phyloP scores from a whole-genome alignment of 2,888 invertebrate genomes.

The Periphyllus acericola region DNA sequence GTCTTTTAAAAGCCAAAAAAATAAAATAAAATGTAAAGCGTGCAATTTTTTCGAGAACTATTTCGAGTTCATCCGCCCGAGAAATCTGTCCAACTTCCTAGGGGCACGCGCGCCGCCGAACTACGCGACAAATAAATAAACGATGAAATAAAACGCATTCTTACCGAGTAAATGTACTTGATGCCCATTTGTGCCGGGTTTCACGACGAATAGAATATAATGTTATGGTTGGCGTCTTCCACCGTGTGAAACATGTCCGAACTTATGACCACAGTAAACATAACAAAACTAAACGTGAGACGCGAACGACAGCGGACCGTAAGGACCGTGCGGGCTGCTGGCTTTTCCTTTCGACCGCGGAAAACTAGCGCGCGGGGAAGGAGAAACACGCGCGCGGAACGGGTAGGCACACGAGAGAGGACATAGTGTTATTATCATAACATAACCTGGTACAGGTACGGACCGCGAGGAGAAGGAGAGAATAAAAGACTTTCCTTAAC shows the following conservation, averaged over 20 bases:
- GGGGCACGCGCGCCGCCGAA: neutral
- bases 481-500: neutral
- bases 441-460: too few relatives aligned
- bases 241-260: conserved; percentile 52
- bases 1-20: neutral
- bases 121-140: neutral
- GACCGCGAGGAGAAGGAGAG: neutral
- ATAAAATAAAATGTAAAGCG: neutral
- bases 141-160: neutral
- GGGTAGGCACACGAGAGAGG: neutral
- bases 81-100: neutral
- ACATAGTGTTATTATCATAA: too few relatives aligned
- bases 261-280: conserved; percentile 15
- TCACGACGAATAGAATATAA: conserved; percentile 28
- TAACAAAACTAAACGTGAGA: conserved; percentile 35
- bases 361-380: conserved; percentile 20
- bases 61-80: too few relatives aligned
- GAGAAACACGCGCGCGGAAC: neutral
- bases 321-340: neutral
- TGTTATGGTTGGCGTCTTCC: conserved; percentile 16
- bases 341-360: neutral
- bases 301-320: neutral
- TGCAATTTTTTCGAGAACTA: neutral
- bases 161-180: conserved; percentile 43
- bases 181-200: conserved; percentile 50